Percentiles rank a stretch among this genome's conserved stretches.
Evolutionary conservation across 2,113 vertebrate species (phyloP).

Genomic region (Nematolebias whitei): DNA sequence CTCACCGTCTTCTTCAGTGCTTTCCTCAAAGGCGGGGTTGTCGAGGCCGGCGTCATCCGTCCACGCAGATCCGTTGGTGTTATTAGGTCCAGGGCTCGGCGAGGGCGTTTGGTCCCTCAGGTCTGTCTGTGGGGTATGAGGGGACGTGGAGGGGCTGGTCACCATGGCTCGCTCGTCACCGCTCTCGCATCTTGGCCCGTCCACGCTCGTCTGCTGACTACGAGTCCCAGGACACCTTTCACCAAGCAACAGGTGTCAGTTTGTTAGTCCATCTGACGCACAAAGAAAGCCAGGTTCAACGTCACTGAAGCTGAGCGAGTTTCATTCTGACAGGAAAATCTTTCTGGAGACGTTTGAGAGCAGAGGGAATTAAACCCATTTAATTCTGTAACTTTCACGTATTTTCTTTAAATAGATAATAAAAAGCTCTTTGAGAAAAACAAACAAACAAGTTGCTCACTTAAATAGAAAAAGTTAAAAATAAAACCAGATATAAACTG

Average conservation of each 20-base stretch:
- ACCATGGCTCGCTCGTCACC: slow-evolving; percentile 78
- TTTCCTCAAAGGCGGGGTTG: slow-evolving; percentile 94
- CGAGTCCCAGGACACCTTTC: slow-evolving; percentile 92
- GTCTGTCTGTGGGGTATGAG: slow-evolving; percentile 74
- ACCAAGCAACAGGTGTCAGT: slow-evolving; percentile 56
- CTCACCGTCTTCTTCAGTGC: slow-evolving; percentile 87
- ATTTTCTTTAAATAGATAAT: too few relatives aligned
- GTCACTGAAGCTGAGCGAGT: slow-evolving; percentile 29
- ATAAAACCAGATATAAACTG: too few relatives aligned
- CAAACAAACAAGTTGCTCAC: too few relatives aligned
- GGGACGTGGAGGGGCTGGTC: slow-evolving; percentile 78
- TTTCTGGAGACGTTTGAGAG: too few relatives aligned
- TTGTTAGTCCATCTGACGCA: slow-evolving; percentile 57
- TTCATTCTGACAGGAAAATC: not conserved
- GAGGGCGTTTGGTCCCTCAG: slow-evolving; percentile 71
- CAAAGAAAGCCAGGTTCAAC: slow-evolving; percentile 52
- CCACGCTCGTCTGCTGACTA: slow-evolving; percentile 83
- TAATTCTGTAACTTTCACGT: not conserved
- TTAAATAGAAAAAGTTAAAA: too few relatives aligned
- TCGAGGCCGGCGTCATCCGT: slow-evolving; percentile 87
- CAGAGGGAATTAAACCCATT: too few relatives aligned
- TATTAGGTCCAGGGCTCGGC: slow-evolving; percentile 62
- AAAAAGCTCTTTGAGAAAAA: too few relatives aligned
- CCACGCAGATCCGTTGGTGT: slow-evolving; percentile 79
- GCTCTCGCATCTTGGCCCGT: slow-evolving; percentile 79